Percentiles rank a stretch among this genome's conserved stretches.
Conservation (phyloP, 2,888 invertebrate genomes). For the Tolmerus cingulatus region DNA sequence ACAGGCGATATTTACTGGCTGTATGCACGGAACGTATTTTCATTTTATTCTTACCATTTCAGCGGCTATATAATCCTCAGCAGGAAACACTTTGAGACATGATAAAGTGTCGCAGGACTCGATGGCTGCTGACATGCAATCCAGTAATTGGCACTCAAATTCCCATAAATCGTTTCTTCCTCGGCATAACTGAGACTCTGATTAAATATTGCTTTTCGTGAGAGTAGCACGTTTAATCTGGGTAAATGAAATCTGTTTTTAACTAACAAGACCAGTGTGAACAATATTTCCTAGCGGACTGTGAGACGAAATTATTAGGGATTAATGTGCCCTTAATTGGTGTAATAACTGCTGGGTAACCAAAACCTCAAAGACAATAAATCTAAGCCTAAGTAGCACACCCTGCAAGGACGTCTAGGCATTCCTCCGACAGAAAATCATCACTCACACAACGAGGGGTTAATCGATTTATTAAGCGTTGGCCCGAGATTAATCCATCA, state of each 20-base stretch:
- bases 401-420: neutral
- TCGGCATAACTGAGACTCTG: neutral
- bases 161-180: neutral
- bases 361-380: neutral
- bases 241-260: neutral
- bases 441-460: constrained; percentile 21
- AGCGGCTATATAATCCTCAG: neutral
- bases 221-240: neutral
- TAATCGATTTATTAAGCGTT: constrained; percentile 35
- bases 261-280: neutral
- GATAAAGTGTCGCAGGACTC: neutral
- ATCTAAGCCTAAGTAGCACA: constrained; percentile 8
- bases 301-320: neutral
- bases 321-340: constrained; percentile 18
- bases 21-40: neutral
- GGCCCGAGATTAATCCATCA: constrained; percentile 33
- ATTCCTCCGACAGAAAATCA: neutral
- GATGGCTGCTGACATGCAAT: neutral
- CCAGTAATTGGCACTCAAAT: neutral
- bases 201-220: neutral
- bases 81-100: neutral
- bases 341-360: constrained; percentile 29
- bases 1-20: neutral
- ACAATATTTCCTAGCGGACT: neutral
- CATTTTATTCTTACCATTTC: neutral